Conservation (phyloP, 2,888 invertebrate species). For the Acanthosepion esculentum region DNA sequence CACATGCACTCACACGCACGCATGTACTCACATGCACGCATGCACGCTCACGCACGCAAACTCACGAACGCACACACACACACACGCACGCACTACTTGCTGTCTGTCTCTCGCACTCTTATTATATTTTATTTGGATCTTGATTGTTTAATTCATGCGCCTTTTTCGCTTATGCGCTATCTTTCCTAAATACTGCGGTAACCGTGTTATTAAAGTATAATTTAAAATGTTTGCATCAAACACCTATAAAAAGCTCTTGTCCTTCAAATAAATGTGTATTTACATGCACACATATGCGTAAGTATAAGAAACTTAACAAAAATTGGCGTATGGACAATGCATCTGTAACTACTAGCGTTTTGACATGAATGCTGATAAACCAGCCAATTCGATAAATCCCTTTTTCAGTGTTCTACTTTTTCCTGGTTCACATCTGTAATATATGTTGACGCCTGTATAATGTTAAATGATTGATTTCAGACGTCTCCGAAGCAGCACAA, state of each 20-base stretch:
- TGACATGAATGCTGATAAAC: background rate
- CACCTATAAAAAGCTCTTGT: background rate
- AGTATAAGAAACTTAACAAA: background rate
- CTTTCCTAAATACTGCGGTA: background rate
- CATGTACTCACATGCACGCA: too few relatives aligned
- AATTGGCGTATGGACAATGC: background rate
- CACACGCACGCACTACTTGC: too few relatives aligned
- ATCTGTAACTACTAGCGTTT: background rate
- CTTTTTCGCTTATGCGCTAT: background rate
- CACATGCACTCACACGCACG: too few relatives aligned
- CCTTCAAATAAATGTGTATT: background rate
- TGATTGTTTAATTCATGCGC: too few relatives aligned
- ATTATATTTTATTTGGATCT: too few relatives aligned
- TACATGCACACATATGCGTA: background rate
- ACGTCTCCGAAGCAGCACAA: background rate
- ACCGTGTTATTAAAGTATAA: background rate
- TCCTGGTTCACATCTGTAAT: background rate
- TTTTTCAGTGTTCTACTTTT: background rate
- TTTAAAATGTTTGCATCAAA: background rate
- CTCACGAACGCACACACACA: too few relatives aligned
- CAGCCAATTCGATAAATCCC: background rate
- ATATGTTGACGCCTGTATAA: slow-evolving; percentile 22
- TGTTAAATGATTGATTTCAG: background rate
- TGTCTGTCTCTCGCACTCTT: too few relatives aligned
- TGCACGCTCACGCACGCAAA: too few relatives aligned